Evolutionary conservation across 92 coral and sea anemone genomes (phyloP), one percentile per base, ranked within the genome.

Genomic region (Epizoanthus fatuus): DNA sequence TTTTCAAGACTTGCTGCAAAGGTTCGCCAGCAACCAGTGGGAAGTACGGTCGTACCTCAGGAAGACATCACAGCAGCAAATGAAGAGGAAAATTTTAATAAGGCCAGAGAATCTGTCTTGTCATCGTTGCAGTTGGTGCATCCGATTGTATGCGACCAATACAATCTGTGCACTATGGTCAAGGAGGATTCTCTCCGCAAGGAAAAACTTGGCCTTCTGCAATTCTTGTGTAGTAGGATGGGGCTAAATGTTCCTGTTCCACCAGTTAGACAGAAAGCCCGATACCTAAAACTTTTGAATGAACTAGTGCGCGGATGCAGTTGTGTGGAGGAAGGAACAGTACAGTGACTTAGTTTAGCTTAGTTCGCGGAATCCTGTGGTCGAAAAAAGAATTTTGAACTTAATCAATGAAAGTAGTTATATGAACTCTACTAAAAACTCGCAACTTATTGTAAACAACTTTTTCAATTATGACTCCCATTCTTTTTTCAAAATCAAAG

Each of bases 1-100:
- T 85, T 85, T 63, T 85, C 89, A 55, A 52, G 89, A 80, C 81
- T 76, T 72, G 84, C 89, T 16, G 84, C 89, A 45, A 85, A 85
- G 76, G 38, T 85, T 39, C 76, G 85, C 42, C 52, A 81, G 73
- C 75, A 52, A 5, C 9, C 76, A 17, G 75, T 81, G 52, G 65
- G 60, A 16, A 17, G 81, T 22, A 9, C 81, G 11, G 42, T 59
- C 19, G 65, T 16, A 16, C 15, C 65, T 59, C 63, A 81, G 22
- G 75, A 81, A 17, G 85, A 66, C 35, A 49, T 54, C 25, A 47
- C 37, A 67, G 85, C 85, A 42, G 85, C 57, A n/a, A 64, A 38
- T 12, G 85, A 81, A 16, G 85, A 81, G 75, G 76, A 66, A 37
- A 80, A 81, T 49, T 81, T 81, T 54, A 62, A 44, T 74, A 66